Percentiles rank a stretch among this genome's conserved stretches.
Conservation (phyloP, 2,797 vertebrate species). For the Octomys mimax region DNA sequence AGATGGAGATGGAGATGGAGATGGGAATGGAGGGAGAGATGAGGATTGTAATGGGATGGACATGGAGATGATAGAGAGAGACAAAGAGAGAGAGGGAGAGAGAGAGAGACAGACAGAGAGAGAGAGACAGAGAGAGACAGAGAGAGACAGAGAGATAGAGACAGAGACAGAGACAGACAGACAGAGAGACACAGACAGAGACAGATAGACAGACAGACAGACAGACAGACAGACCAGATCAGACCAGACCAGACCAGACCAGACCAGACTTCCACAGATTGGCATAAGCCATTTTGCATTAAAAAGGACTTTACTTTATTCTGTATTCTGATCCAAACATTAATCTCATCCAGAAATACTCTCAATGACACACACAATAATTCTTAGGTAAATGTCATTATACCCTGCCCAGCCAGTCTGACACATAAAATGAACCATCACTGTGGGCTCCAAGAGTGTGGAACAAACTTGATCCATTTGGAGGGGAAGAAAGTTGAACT, state of each 20-base stretch:
- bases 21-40: no score
- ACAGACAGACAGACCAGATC: not conserved
- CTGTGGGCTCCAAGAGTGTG: not conserved
- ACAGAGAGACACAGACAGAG: no score
- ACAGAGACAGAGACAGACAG: not conserved
- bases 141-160: no score
- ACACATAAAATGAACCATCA: not conserved
- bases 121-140: no score
- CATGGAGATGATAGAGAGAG: no score
- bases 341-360: not conserved
- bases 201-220: not conserved
- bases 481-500: slow-evolving; percentile 20
- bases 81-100: no score
- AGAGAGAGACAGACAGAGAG: no score
- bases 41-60: no score
- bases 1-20: no score
- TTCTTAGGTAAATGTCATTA: not conserved
- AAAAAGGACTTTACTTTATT: not conserved
- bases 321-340: not conserved
- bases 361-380: not conserved
- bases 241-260: not conserved
- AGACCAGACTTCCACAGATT: not conserved
- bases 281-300: not conserved
- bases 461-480: not conserved
- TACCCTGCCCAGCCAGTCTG: not conserved